Evolutionary conservation across 2,113 vertebrate genomes (phyloP), one percentile per base, ranked within the genome.

Genomic region (Mormoops blainvillei): DNA sequence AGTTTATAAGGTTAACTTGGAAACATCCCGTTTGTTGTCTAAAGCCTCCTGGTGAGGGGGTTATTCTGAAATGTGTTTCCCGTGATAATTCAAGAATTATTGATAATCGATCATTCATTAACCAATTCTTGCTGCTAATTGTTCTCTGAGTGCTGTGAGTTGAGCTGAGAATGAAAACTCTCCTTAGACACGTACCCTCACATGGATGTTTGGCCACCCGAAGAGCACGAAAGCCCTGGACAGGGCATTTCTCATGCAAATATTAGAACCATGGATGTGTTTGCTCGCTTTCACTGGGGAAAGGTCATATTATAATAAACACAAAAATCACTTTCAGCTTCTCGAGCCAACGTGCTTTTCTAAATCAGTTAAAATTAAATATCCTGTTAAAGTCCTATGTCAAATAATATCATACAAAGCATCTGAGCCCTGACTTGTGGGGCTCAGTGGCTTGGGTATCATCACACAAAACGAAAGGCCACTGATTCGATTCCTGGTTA

Each of bases 131-230:
- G 1, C 36, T n/a, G 54, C 13, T 43, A 54, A 5, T 8, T 45
- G 31, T 41, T 22, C 36, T 83, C 54, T 22, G 20, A 58, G 22
- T 58, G 12, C 38, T 58, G 0, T n/a, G 48, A 41, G 22, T 7
- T 76, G 58, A 38, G 22, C 19, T 88, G 22, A 70, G 65, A 28
- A 50, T 50, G 52, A 95, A 92, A 48, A 61, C 33, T 95, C 2
- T 61, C 20, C 33, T 80, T 43, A 33, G 19, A 70, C 31, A 12
- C 0, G 0, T 9, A 70, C 36, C n/a, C 68, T 15, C 41, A 26
- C 0, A 0, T 43, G 54, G 28, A 22, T 18, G 3, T 54, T 50
- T 76, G 43, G 1, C 67, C 10, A 0, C 10, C 56, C 77, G n/a
- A 43, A 67, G 74, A 56, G 26, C 67, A 41, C 31, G 4, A 2